Base-by-base conservation (phyloP, 2,888 invertebrate genomes). In the Xanthia togata region DNA sequence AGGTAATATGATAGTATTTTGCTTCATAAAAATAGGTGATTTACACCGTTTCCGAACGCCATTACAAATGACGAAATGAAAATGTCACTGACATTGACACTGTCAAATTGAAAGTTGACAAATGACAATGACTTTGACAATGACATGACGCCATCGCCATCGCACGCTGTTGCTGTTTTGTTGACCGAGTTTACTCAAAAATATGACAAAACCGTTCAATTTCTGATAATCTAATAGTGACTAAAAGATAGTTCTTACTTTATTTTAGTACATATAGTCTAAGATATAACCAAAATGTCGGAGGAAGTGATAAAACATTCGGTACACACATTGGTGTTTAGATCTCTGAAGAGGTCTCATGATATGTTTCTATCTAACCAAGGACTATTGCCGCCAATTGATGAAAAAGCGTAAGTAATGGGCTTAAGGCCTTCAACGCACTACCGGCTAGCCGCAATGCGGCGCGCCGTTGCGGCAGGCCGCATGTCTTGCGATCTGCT, bases 321-420 rank as follows among this genome's bases (percentile, higher is more conserved):
- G 9, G 99, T 99, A 1, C 99, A 99, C 93, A 99, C 99, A 0
- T 96, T 99, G 83, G 99, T 99, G 84, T 99, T 99, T 93, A 97
- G 99, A 87, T 99, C 99, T 12, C 94, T 99, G 84, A 99, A 99
- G 94, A 97, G 99, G 91, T 99, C 99, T 1, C 99, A 99, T 93
- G 99, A 99, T 94, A 98, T 99, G 98, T 99, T 99, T 94, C 96
- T 99, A 67, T 97, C 98, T 23, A 99, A 99, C 93, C 99, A 99
- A 93, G 98, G 98, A 41, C 96, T 97, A 81, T 95, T 99, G 73
- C 99, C 99, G 8, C 98, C 98, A 70, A 97, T 98, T 62, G 99
- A 99, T 93, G 98, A 98, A 73, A 97, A 97, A 92, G 98, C 98
- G 98, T 99, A 97, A 97, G 98, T 97, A 79, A 38, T 57, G 9